Evolutionary conservation across 2,113 vertebrate species (phyloP), one percentile per base, ranked within the genome.

Genomic region (Stigmatopora argus): DNA sequence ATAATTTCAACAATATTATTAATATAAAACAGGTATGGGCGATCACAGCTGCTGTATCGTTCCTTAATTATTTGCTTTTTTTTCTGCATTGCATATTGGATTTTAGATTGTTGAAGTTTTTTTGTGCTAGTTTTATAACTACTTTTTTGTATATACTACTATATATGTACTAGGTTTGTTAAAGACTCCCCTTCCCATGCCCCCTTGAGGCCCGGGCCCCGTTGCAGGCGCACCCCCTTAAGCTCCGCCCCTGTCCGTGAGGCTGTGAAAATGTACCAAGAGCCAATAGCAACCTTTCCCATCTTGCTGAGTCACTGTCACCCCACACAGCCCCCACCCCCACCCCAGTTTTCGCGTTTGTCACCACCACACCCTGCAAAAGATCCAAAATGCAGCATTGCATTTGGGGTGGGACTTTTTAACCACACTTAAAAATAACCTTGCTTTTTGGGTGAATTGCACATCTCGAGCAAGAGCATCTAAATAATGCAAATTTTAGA

Each of bases 301-400:
- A 78, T 78, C 31, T 46, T 81, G 82, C 77, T 81, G 80, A 84
- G 76, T 83, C 80, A 86, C 66, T 38, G 53, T 1, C 55, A 6
- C 12, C 65, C 51, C 48, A 49, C 18, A 1, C 35, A 9, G 34
- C 57, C 1, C 35, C 41, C 2, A 31, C 59, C 12, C 21, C n/a
- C 55, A 13, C 56, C 34, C 67, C 62, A 71, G 48, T 5, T 18
- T 53, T 13, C 23, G 53, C 35, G 56, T 76, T 67, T 74, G 45
- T 76, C 60, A 38, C 64, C 13, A 46, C 60, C n/a, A 38, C 53
- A 23, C 59, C 21, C 59, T 17, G 59, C 59, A 61, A 41, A 41
- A 19, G 34, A 12, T 12, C 8, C 55, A 4, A 23, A n/a, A n/a
- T 19, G 19, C 59, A 61, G 3, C 45, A 15, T 23, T 31, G 53